phyloP scores from a whole-genome alignment of 2,797 vertebrate species.

The Pantherophis vulpinus region DNA sequence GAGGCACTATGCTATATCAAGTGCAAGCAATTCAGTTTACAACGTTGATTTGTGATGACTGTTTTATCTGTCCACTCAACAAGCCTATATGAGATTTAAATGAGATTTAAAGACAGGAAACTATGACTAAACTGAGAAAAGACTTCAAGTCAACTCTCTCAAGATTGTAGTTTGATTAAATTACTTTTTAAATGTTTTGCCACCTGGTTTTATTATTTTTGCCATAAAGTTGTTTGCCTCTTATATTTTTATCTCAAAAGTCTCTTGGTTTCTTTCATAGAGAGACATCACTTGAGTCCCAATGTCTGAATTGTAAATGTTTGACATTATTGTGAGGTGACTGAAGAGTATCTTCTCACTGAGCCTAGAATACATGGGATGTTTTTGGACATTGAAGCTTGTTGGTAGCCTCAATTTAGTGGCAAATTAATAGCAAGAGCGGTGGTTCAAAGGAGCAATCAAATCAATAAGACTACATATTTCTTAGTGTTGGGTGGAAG shows the following conservation, averaged over 20 bases:
- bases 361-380: not conserved
- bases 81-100: not conserved
- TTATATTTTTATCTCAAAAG: not conserved
- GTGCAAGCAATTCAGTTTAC: not conserved
- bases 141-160: not conserved
- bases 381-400: not conserved
- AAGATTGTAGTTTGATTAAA: not conserved
- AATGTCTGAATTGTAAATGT: not conserved
- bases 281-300: not conserved
- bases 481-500: not conserved
- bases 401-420: not conserved
- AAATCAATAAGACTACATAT: not conserved
- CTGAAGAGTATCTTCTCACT: not conserved
- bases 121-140: not conserved
- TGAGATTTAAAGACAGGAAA: not conserved
- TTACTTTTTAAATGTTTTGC: not conserved
- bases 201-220: not conserved
- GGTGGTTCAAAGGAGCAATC: not conserved
- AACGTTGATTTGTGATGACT: not conserved
- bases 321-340: conserved; percentile 5
- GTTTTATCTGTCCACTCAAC: not conserved
- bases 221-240: not conserved
- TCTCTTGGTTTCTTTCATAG: not conserved
- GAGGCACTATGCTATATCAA: not conserved
- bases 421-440: not conserved